Conservation (phyloP, 2,797 vertebrate species). For the Phalanger gymnotis region DNA sequence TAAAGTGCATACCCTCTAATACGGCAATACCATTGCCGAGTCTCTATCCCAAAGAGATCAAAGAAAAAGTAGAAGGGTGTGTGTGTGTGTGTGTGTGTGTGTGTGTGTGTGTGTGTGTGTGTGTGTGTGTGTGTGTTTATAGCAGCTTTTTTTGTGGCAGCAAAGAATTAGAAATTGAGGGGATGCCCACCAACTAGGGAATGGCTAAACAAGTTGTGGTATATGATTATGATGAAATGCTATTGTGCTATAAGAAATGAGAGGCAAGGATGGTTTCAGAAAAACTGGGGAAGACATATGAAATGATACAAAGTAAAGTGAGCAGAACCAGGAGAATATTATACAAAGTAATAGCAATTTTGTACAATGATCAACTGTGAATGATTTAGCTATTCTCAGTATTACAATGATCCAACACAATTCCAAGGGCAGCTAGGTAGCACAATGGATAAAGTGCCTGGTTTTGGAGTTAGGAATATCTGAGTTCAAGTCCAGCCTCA, state of each 20-base stretch:
- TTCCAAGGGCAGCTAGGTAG: neutral
- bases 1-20: neutral
- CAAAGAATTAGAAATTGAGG: too few relatives aligned
- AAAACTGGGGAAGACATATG: neutral
- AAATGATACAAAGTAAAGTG: neutral
- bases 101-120: too few relatives aligned
- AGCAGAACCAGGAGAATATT: neutral
- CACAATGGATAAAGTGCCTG: too few relatives aligned
- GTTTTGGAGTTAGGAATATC: too few relatives aligned
- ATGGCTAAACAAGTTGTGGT: neutral
- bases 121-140: too few relatives aligned
- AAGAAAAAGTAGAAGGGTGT: neutral
- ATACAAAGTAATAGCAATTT: neutral
- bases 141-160: too few relatives aligned
- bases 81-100: too few relatives aligned
- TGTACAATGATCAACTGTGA: neutral
- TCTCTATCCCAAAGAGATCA: neutral
- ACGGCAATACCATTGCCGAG: neutral
- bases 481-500: too few relatives aligned
- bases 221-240: neutral
- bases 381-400: neutral
- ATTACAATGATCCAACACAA: neutral
- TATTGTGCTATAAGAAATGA: neutral
- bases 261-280: neutral
- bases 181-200: neutral